phyloP scores from a whole-genome alignment of 2,113 vertebrate species.

The Eidolon helvum region DNA sequence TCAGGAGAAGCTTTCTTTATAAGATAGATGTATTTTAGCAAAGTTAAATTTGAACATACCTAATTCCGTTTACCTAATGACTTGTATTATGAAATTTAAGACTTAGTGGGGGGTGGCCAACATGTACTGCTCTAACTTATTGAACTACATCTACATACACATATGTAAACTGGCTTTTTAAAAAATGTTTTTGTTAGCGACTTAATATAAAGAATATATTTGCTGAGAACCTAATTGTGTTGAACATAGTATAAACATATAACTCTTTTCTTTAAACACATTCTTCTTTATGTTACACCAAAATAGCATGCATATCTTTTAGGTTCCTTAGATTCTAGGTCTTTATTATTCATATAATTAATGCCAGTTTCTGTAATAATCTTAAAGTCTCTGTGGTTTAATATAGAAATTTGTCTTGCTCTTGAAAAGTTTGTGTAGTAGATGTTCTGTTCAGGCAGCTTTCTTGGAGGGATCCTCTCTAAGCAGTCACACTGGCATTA shows the following conservation, averaged over 20 bases:
- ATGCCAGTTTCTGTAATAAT: neutral
- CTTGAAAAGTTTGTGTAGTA: neutral
- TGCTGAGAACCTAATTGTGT: neutral
- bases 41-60: slow-evolving; percentile 1
- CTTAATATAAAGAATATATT: neutral
- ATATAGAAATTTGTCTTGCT: neutral
- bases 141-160: neutral
- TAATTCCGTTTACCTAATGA: neutral
- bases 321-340: neutral
- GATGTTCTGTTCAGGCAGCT: neutral
- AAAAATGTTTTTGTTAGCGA: neutral
- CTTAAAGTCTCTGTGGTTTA: neutral
- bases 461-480: neutral
- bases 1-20: neutral
- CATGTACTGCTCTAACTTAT: neutral
- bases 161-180: neutral
- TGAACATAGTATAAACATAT: neutral
- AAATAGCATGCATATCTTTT: neutral
- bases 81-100: slow-evolving; percentile 19
- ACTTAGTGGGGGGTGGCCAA: neutral
- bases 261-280: slow-evolving; percentile 5
- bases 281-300: neutral
- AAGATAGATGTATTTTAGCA: neutral
- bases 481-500: neutral
- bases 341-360: slow-evolving; percentile 27